These are phyloP conservation scores for Styela clava DNA, from an alignment of 23 tunicate species.

Conservation along the genomic window DNA sequence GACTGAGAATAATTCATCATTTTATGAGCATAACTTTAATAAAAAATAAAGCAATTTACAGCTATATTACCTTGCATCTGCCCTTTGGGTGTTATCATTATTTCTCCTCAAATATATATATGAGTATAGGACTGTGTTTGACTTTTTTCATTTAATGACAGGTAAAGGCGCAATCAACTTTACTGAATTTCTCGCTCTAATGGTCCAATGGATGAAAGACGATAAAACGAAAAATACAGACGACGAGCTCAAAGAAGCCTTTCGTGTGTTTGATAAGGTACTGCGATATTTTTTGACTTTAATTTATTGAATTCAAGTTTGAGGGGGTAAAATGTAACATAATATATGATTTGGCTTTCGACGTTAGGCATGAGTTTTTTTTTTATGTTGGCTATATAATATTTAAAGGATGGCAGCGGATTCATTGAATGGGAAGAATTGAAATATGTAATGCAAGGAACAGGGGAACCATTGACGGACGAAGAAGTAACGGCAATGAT, in stretches of 20 bases:
- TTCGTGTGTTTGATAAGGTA: slow-evolving; percentile 67
- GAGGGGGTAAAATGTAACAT: no score
- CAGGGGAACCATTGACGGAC: slow-evolving; percentile 59
- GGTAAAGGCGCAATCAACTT: slow-evolving; percentile 48
- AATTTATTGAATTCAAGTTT: not conserved
- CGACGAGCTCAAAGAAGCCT: slow-evolving; percentile 60
- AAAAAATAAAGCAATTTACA: no score
- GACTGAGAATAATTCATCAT: no score
- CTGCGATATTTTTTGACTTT: not conserved
- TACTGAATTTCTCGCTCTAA: slow-evolving; percentile 32
- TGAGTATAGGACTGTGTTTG: no score
- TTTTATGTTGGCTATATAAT: no score
- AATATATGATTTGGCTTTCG: no score
- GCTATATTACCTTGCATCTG: no score
- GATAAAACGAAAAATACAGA: slow-evolving; percentile 53
- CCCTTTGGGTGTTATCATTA: no score
- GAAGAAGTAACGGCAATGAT: slow-evolving; percentile 54
- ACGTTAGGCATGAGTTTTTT: no score
- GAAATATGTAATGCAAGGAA: slow-evolving; percentile 81
- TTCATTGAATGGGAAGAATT: slow-evolving; percentile 69
- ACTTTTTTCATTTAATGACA: slow-evolving; percentile 7
- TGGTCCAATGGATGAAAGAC: slow-evolving; percentile 46
- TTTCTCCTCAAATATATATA: no score
- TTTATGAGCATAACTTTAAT: no score
- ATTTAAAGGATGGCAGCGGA: slow-evolving; percentile 76